Evolutionary conservation across 2,888 invertebrate genomes (phyloP).

Genomic region (Sphinx pinastri): DNA sequence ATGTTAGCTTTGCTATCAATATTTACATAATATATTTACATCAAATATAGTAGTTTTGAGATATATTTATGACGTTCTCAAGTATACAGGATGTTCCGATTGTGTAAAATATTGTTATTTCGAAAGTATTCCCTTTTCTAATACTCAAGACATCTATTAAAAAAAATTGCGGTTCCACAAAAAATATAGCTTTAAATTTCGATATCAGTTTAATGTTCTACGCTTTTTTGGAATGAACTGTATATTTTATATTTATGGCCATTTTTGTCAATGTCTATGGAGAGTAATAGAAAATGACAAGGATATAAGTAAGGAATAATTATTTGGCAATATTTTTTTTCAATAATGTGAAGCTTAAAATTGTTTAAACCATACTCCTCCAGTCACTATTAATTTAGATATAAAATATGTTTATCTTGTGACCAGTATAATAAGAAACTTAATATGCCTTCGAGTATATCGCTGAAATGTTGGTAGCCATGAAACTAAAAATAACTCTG

Average conservation of each 20-base stretch:
- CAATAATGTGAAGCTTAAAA: too few relatives aligned
- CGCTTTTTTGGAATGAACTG: background rate
- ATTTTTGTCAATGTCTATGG: background rate
- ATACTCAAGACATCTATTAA: background rate
- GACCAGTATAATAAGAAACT: too few relatives aligned
- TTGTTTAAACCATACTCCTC: too few relatives aligned
- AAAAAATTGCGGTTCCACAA: background rate
- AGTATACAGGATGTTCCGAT: background rate
- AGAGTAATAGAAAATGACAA: too few relatives aligned
- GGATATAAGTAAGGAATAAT: too few relatives aligned
- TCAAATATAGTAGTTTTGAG: conserved; percentile 6
- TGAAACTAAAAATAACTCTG: background rate
- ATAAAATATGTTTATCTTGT: too few relatives aligned
- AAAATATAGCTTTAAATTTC: background rate
- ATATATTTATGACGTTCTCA: background rate
- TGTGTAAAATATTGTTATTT: background rate
- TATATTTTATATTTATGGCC: background rate
- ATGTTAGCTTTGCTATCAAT: conserved; percentile 13
- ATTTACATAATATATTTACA: conserved; percentile 21
- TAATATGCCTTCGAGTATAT: too few relatives aligned
- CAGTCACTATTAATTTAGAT: too few relatives aligned
- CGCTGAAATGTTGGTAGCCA: too few relatives aligned
- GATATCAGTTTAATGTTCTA: background rate
- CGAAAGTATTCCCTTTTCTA: background rate
- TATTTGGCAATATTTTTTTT: too few relatives aligned